Evolutionary conservation across 2,888 invertebrate species (phyloP), one percentile per base, ranked within the genome.

Genomic region (Pyrrhia umbra): DNA sequence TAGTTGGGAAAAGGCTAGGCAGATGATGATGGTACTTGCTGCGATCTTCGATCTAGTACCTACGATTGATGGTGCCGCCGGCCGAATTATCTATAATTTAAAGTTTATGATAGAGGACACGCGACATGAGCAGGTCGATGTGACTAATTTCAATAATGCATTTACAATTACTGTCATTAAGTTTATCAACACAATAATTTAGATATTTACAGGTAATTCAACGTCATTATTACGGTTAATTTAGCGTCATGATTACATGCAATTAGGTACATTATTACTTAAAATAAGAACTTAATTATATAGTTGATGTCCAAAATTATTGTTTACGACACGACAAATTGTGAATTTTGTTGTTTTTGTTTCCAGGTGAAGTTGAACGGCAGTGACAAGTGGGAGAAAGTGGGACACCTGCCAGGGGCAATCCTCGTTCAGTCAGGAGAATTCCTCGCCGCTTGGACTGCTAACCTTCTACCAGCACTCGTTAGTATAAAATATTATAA

Each of bases 401-500:
- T 97, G 2, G 97, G 96, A 0, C 97, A 97, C 81, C 95, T 97
- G 52, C 97, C 97, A 0, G 97, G 97, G 27, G 96, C 97, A 23
- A 96, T 97, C 76, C 93, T 98, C 46, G 95, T 98, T 27, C 97
- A 97, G 84, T 95, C 97, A 21, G 97, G 97, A 16, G 97, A 97
- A 83, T 95, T 97, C 54, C 92, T 98, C 58, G 96, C 97, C 18
- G 93, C 96, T 45, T 97, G 97, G 97, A 97, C 97, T 4, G 95
- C 96, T 52, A 96, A 96, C 72, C 92, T 95, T 54, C 95, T 97
- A 61, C 95, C 96, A 18, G 97, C 97, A 56, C 95, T 97, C 83
- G 97, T 97, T 85, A 93, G 93, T 90, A 75, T 49, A 37, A 1
- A 45, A 51, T n/a, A 9, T 43, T 23, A 23, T 23, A 6, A 23